Evolutionary conservation across 2,113 vertebrate species (phyloP).

Genomic region (Thamnaconus septentrionalis): DNA sequence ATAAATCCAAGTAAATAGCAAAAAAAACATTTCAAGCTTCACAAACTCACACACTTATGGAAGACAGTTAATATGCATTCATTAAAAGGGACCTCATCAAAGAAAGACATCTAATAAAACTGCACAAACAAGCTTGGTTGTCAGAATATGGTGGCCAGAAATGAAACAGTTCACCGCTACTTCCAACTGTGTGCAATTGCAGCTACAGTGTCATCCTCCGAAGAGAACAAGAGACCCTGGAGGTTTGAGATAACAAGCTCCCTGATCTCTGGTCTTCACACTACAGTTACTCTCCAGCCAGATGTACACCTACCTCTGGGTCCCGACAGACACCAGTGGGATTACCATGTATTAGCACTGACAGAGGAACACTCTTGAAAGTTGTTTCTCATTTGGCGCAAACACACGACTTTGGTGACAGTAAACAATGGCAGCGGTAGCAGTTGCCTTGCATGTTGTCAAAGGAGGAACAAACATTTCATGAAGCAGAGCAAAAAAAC

Average conservation of each 20-base stretch:
- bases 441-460: not conserved
- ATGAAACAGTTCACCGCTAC: slow-evolving; percentile 15
- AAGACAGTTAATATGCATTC: too few relatives aligned
- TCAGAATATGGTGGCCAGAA: not conserved
- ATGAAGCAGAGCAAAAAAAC: slow-evolving; percentile 1
- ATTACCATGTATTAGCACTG: slow-evolving; percentile 57
- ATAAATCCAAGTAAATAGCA: not conserved
- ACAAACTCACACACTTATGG: too few relatives aligned
- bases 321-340: slow-evolving; percentile 49
- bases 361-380: slow-evolving; percentile 21
- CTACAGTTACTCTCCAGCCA: slow-evolving; percentile 54
- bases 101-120: not conserved
- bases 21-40: too few relatives aligned
- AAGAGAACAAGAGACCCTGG: slow-evolving; percentile 39
- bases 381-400: slow-evolving; percentile 19
- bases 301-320: slow-evolving; percentile 49
- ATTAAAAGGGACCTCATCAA: slow-evolving; percentile 5
- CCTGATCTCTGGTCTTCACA: slow-evolving; percentile 59
- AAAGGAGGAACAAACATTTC: not conserved
- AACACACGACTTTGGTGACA: slow-evolving; percentile 17
- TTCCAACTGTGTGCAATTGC: slow-evolving; percentile 33
- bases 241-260: slow-evolving; percentile 68
- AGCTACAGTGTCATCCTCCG: slow-evolving; percentile 20
- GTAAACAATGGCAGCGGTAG: not conserved
- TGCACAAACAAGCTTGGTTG: slow-evolving; percentile 8